Conservation (phyloP, 1,140 invertebrate species). For the Steinernema khuongi region DNA sequence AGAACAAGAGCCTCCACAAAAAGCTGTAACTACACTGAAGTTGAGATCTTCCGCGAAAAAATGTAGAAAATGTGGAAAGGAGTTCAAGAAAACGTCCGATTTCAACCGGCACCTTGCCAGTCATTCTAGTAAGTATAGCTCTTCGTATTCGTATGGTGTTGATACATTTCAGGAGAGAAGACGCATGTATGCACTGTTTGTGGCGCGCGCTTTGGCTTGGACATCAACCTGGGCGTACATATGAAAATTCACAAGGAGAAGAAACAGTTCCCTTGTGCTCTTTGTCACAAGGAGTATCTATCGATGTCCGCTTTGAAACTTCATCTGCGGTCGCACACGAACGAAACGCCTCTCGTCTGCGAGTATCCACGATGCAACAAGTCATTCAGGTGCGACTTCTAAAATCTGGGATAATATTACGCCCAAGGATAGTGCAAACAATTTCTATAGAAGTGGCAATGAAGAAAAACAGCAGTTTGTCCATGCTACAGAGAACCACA, state of each 20-base stretch:
- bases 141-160: background rate
- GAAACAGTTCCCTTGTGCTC: background rate
- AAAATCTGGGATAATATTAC: too few relatives aligned
- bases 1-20: background rate
- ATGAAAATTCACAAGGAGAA: background rate
- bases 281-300: background rate
- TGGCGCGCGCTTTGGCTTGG: background rate
- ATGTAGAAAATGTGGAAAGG: background rate
- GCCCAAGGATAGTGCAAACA: too few relatives aligned
- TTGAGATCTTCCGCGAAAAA: background rate
- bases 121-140: background rate
- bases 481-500: too few relatives aligned
- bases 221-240: background rate
- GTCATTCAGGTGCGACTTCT: slow-evolving; percentile 4
- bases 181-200: background rate
- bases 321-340: background rate
- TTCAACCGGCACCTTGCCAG: background rate
- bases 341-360: background rate
- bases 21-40: background rate
- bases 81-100: background rate
- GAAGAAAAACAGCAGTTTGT: too few relatives aligned
- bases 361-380: background rate
- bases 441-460: too few relatives aligned
- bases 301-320: background rate
- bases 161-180: background rate